Evolutionary conservation across 2,888 invertebrate species (phyloP).

Genomic region (Drosophila mayaguana): DNA sequence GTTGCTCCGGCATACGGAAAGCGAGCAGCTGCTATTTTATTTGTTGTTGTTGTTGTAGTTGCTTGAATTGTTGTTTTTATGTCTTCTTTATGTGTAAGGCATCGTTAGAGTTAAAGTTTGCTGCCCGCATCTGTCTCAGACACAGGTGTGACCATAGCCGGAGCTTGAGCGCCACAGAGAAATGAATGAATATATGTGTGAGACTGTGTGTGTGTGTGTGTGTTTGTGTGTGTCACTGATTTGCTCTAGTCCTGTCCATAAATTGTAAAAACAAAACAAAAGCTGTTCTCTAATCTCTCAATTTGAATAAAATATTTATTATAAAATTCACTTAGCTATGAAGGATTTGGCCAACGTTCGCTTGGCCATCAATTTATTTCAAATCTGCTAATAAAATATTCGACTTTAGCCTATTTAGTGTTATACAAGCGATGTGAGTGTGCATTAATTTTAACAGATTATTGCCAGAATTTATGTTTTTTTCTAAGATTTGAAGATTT

Average conservation of each 20-base stretch:
- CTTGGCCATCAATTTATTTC: constrained; percentile 6
- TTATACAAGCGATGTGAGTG: no score
- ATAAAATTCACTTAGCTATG: not conserved
- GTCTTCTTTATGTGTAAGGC: constrained; percentile 65
- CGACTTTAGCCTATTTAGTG: no score
- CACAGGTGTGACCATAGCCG: constrained; percentile 55
- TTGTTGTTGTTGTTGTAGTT: constrained; percentile 22
- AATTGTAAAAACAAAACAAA: constrained; percentile 47
- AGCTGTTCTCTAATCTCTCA: constrained; percentile 35
- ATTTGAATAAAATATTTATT: constrained; percentile 28
- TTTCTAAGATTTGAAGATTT: no score
- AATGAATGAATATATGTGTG: constrained; percentile 12
- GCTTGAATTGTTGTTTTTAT: constrained; percentile 52
- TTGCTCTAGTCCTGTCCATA: constrained; percentile 46
- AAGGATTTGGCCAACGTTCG: constrained; percentile 1
- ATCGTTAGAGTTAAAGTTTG: constrained; percentile 46
- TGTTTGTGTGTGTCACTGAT: constrained; percentile 19
- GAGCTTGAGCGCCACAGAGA: constrained; percentile 52
- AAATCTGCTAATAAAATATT: not conserved
- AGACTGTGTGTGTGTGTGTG: not conserved
- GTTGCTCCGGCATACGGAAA: constrained; percentile 43
- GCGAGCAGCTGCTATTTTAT: constrained; percentile 70
- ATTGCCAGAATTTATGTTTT: not conserved
- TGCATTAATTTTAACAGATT: not conserved
- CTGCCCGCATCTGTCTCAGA: constrained; percentile 12